A percentile compares a stretch with the other conserved stretches of the same genome.
These are phyloP conservation scores for Unio delphinus DNA, from an alignment of 2,888 invertebrate genomes.

Conservation along the genomic window DNA sequence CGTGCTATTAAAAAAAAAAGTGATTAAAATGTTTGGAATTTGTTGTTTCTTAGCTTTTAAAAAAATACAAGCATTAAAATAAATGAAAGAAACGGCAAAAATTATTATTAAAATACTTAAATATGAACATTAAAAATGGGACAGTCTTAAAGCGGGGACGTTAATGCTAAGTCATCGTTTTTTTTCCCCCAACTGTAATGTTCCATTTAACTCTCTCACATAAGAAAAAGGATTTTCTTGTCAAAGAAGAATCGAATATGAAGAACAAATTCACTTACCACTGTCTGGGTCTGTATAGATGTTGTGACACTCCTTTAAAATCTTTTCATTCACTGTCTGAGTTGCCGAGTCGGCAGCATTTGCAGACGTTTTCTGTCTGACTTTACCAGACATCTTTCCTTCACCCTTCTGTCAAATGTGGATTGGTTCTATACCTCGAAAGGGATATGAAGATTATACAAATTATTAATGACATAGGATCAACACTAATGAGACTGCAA, in stretches of 20 bases:
- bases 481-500: no score
- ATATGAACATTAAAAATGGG: no score
- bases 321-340: constrained; percentile 73
- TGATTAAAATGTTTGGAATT: no score
- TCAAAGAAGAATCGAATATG: constrained; percentile 2
- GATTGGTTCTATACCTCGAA: constrained; percentile 1
- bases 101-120: no score
- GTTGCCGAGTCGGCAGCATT: constrained; percentile 70
- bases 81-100: no score
- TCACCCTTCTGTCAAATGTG: constrained; percentile 47
- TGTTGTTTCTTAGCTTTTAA: no score
- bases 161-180: constrained; percentile 31
- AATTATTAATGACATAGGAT: no score
- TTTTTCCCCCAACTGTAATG: constrained; percentile 14
- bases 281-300: constrained; percentile 74
- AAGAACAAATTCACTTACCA: constrained; percentile 63
- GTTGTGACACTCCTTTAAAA: constrained; percentile 74
- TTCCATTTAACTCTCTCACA: background rate
- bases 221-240: constrained; percentile 2
- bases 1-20: no score
- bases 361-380: constrained; percentile 66
- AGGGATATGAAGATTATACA: no score
- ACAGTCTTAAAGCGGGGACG: background rate
- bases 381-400: constrained; percentile 69
- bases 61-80: no score